Evolutionary conservation across 2,113 vertebrate genomes (phyloP).

Genomic region (Agapornis roseicollis): DNA sequence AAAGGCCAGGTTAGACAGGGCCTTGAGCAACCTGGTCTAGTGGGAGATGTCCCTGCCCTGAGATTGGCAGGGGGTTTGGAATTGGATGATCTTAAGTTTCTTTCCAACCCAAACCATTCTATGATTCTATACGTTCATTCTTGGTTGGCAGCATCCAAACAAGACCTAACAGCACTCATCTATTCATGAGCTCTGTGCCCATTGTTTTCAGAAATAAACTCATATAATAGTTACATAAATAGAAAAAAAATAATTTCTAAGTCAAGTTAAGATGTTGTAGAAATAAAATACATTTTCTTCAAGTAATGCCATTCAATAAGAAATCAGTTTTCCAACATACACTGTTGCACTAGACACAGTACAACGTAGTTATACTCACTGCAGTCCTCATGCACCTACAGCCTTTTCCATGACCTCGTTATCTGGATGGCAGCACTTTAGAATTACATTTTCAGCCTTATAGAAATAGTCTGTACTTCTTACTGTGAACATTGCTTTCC

Average conservation of each 20-base stretch:
- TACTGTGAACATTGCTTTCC: not conserved
- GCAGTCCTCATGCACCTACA: not conserved
- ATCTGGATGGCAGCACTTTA: not conserved
- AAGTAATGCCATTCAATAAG: not conserved
- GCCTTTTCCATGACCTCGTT: not conserved
- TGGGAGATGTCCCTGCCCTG: not conserved
- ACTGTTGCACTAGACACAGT: not conserved
- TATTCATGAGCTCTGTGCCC: not conserved
- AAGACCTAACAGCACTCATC: not conserved
- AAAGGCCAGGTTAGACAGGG: not conserved
- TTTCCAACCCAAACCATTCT: not conserved
- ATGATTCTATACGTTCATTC: not conserved
- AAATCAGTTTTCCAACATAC: not conserved
- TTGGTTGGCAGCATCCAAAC: not conserved
- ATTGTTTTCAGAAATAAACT: not conserved
- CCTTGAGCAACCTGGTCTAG: not conserved
- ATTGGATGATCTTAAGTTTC: not conserved
- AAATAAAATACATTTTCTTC: not conserved
- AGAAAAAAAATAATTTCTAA: not conserved
- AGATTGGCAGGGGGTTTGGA: not conserved
- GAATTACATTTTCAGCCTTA: slow-evolving; percentile 1
- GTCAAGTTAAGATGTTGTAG: not conserved
- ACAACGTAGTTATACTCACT: not conserved
- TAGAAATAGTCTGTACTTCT: not conserved
- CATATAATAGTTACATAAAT: not conserved